These are phyloP conservation scores for Camptogramma bilineatum DNA, from an alignment of 2,888 invertebrate species.

Conservation along the genomic window DNA sequence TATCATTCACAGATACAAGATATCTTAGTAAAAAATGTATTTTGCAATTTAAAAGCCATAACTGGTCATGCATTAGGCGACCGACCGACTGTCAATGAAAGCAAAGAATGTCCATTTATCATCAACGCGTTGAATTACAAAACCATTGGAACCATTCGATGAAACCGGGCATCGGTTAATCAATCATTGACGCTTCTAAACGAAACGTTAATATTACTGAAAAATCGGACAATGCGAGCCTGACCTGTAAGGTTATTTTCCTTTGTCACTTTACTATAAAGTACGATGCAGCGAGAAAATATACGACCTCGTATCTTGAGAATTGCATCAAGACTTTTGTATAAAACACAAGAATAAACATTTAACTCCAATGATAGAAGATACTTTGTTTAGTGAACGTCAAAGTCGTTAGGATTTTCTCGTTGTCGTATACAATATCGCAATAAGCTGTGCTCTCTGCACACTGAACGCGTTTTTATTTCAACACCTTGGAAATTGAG, in stretches of 20 bases:
- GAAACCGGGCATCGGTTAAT: conserved; percentile 41
- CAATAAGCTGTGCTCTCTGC: no score
- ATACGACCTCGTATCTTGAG: not conserved
- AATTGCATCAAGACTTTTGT: no score
- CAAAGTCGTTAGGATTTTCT: no score
- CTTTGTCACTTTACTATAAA: not conserved
- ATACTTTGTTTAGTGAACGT: no score
- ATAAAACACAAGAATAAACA: no score
- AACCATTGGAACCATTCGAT: conserved; percentile 21
- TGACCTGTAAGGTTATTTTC: not conserved
- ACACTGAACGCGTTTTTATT: no score
- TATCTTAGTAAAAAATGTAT: not conserved
- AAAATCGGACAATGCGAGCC: not conserved
- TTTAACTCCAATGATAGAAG: no score
- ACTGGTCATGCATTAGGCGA: conserved; percentile 10
- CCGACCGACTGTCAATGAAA: conserved; percentile 14
- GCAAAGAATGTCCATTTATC: conserved; percentile 26
- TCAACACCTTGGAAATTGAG: no score
- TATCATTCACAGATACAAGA: not conserved
- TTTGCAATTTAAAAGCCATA: conserved; percentile 3
- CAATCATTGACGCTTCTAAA: conserved; percentile 49
- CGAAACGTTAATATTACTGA: conserved; percentile 45
- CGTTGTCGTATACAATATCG: no score
- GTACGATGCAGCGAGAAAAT: not conserved
- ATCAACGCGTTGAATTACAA: conserved; percentile 20